Evolutionary conservation across 30 jellyfish, hydroid and myxozoan species (phyloP).

Genomic region (Euphysa ruthae): DNA sequence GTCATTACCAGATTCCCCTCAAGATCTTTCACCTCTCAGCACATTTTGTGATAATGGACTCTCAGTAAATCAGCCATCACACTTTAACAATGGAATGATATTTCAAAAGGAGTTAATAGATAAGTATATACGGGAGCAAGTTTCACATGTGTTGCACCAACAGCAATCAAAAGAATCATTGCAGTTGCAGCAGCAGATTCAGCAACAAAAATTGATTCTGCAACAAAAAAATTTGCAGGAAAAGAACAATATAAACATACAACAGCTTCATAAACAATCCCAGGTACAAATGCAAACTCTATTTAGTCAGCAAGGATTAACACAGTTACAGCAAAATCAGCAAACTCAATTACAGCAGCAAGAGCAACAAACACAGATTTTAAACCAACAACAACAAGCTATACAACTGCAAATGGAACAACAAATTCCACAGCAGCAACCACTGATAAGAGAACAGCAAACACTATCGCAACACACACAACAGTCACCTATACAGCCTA

Average conservation of each 20-base stretch:
- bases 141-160: conserved; percentile 27
- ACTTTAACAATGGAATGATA: background rate
- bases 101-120: conserved; percentile 5
- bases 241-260: no score
- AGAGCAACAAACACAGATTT: background rate
- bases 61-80: no score
- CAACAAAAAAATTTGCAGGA: background rate
- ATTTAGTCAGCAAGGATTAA: conserved; percentile 16
- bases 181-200: conserved; percentile 10
- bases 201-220: background rate
- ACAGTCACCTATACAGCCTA: background rate
- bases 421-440: conserved; percentile 10
- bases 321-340: conserved; percentile 13
- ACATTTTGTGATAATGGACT: background rate
- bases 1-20: conserved; percentile 16
- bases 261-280: no score
- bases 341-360: conserved; percentile 25
- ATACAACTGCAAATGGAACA: background rate
- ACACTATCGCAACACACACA: background rate
- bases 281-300: conserved; percentile 18
- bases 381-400: background rate
- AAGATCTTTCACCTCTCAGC: background rate
- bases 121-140: conserved; percentile 15
- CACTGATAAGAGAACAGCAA: background rate
- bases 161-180: conserved; percentile 2